phyloP scores from a whole-genome alignment of 2,888 invertebrate species.

The Villa cingulata region DNA sequence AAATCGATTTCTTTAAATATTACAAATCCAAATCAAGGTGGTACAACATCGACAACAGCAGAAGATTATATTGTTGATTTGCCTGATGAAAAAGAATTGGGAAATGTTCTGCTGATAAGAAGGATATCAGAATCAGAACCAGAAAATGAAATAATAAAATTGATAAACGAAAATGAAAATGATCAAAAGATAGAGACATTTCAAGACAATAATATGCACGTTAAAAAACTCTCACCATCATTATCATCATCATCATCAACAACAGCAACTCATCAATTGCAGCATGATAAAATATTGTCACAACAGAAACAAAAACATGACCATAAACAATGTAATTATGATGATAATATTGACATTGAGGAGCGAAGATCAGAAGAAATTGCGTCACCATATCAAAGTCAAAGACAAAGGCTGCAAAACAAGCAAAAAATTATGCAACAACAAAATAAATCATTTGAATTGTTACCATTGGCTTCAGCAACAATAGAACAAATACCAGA shows the following conservation, averaged over 20 bases:
- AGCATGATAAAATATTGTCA: slow-evolving; percentile 11
- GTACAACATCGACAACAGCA: neutral
- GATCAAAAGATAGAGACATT: too few species aligned
- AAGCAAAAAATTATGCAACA: too few species aligned
- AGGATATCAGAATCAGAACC: too few species aligned
- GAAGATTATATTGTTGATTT: neutral
- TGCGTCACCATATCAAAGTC: slow-evolving; percentile 5
- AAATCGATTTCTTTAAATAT: too few species aligned
- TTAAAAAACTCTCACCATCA: slow-evolving; percentile 4
- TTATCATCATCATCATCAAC: slow-evolving; percentile 5
- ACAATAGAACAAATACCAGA: neutral
- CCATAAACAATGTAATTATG: slow-evolving; percentile 8
- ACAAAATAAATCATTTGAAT: too few species aligned
- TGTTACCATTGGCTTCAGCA: too few species aligned
- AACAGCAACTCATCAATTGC: slow-evolving; percentile 9
- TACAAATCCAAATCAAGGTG: neutral
- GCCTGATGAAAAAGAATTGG: too few species aligned
- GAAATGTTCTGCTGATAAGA: too few species aligned
- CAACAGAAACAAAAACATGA: slow-evolving; percentile 10
- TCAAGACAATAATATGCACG: too few species aligned
- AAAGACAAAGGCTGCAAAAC: neutral
- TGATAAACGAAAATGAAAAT: too few species aligned
- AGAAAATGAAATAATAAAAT: too few species aligned
- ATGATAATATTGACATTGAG: neutral
- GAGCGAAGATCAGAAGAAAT: neutral